Evolutionary conservation across 2,888 invertebrate genomes (phyloP), one percentile per base, ranked within the genome.

Genomic region (Scaptomyza parva): DNA sequence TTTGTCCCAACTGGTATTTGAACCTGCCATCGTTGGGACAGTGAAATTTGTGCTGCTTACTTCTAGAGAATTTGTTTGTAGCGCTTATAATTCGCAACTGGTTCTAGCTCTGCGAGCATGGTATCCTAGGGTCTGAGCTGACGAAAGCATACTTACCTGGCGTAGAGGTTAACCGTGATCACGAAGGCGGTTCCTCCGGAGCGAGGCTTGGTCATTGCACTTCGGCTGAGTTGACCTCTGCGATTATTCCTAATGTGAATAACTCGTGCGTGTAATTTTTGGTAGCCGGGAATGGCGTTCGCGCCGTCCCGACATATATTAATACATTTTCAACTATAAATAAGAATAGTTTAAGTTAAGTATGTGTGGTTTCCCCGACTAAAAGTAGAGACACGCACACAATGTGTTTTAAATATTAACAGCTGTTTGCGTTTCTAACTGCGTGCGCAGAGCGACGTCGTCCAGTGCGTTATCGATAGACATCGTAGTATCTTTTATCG

Each of bases 241-340:
- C 95, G 95, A 94, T 94, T 94, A 93, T 93, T 93, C 94, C 94
- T 94, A 94, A 94, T 94, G 94, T 93, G 94, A 94, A 93, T 94
- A 94, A 94, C 94, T 95, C 94, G 94, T 94, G 93, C 93, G 94
- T 94, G 93, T 90, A 93, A 93, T 94, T 94, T 94, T 94, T 94
- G 93, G 91, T 93, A 93, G 93, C 93, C 93, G 93, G 93, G 93
- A 93, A 93, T 93, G 91, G 93, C 93, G 93, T 93, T 89, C 93
- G 93, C 93, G 93, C 93, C 92, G 92, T 93, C 93, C 93, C 93
- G 93, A 92, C 79, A 39, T 84, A 2, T 0, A 45, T 2, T 0
- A 45, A 80, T 75, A 7, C 26, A 26, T 26, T 26, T 26, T 24
- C 24, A 24, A 4, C n/a, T 24, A 24, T 4, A 3, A 24, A 3